Evolutionary conservation across 2,888 invertebrate genomes (phyloP).

Genomic region (Cyclophora punctaria): DNA sequence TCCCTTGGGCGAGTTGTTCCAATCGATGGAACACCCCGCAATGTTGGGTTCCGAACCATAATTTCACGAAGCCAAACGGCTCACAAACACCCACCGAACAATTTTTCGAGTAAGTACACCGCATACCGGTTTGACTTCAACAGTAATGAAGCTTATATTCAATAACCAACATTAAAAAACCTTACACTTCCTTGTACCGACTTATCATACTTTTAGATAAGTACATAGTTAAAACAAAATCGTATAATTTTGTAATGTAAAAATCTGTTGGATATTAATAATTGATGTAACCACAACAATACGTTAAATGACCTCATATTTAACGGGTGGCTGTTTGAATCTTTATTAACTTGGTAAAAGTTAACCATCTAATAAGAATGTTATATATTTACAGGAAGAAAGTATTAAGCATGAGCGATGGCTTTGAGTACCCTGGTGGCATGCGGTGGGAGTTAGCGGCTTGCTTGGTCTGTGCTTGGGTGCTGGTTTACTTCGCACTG

Average conservation of each 20-base stretch:
- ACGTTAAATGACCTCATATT: too few relatives aligned
- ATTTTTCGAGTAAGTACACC: constrained; percentile 85
- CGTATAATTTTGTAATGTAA: too few relatives aligned
- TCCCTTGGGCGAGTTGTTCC: constrained; percentile 92
- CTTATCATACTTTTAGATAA: too few relatives aligned
- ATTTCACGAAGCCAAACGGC: constrained; percentile 79
- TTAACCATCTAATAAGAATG: not conserved
- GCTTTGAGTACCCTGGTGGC: constrained; percentile 87
- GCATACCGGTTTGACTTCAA: constrained; percentile 30
- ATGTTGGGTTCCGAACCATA: constrained; percentile 86
- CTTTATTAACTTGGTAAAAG: too few relatives aligned
- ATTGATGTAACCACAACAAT: too few relatives aligned
- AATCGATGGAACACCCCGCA: constrained; percentile 89
- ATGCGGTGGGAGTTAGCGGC: constrained; percentile 93
- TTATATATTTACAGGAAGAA: constrained; percentile 80
- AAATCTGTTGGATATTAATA: too few relatives aligned
- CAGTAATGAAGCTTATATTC: not conserved
- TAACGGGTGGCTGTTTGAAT: too few relatives aligned
- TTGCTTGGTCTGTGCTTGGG: constrained; percentile 93
- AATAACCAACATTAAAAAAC: too few relatives aligned
- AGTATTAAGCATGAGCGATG: constrained; percentile 87
- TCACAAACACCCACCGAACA: constrained; percentile 92
- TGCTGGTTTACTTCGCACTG: constrained; percentile 94
- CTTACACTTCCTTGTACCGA: too few relatives aligned
- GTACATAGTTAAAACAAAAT: too few relatives aligned